Conservation (phyloP, 2,113 vertebrate species). For the Bothrops jararaca region DNA sequence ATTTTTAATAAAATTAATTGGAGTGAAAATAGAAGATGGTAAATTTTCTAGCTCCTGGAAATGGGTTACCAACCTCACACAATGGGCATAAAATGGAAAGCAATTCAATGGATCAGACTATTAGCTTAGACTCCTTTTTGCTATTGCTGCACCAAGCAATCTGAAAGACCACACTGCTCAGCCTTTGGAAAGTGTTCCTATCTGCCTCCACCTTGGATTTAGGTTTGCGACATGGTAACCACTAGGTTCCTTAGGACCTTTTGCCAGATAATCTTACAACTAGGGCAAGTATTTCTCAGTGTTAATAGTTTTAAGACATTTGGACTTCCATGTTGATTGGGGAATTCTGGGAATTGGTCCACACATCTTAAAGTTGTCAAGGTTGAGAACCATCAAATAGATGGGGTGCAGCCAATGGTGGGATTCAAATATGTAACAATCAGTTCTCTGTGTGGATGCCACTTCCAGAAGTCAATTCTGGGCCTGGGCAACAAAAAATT, state of each 20-base stretch:
- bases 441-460: too few relatives aligned
- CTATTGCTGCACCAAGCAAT: background rate
- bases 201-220: background rate
- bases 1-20: background rate
- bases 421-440: too few relatives aligned
- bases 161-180: background rate
- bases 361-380: background rate
- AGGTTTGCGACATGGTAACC: background rate
- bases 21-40: background rate
- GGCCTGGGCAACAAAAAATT: too few relatives aligned
- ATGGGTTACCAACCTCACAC: background rate
- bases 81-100: background rate
- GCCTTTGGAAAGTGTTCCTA: background rate
- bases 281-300: background rate
- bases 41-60: background rate
- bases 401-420: background rate
- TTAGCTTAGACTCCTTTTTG: background rate
- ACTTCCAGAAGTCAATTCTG: too few relatives aligned
- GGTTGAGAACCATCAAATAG: background rate
- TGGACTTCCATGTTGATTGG: background rate
- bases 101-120: background rate
- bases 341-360: background rate
- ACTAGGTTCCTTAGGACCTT: background rate
- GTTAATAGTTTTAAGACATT: background rate
- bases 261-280: background rate